Percentiles rank a stretch among this genome's conserved stretches.
Conservation (phyloP, 2,888 invertebrate species). For the Panopea generosa region DNA sequence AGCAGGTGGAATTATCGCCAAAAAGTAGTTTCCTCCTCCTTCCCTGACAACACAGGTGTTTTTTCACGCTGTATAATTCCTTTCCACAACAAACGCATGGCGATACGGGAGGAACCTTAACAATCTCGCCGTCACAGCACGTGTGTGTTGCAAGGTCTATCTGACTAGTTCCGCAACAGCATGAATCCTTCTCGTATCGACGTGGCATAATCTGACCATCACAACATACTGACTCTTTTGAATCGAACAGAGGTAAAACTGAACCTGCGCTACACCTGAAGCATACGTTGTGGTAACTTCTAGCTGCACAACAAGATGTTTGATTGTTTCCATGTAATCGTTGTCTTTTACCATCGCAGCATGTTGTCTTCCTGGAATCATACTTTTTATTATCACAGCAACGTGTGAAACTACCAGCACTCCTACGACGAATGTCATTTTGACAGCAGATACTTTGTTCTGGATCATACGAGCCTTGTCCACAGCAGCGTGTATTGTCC, state of each 20-base stretch:
- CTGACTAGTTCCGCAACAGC: too few species aligned
- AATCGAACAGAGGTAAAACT: conserved; percentile 22
- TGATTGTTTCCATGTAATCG: conserved; percentile 5
- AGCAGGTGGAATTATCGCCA: too few species aligned
- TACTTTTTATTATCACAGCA: conserved; percentile 30
- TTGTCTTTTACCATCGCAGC: conserved; percentile 22
- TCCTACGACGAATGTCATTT: not conserved
- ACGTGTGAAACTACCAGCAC: conserved; percentile 2
- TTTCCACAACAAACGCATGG: too few species aligned
- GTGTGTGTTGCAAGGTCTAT: too few species aligned
- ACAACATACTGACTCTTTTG: conserved; percentile 25
- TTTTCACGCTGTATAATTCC: too few species aligned
- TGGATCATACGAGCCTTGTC: conserved; percentile 8
- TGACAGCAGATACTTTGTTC: conserved; percentile 11
- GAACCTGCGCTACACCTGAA: conserved; percentile 5
- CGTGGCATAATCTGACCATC: too few species aligned
- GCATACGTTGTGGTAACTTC: conserved; percentile 24
- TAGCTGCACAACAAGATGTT: conserved; percentile 18
- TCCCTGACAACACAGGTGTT: too few species aligned
- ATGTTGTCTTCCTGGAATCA: conserved; percentile 11
- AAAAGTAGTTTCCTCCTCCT: too few species aligned
- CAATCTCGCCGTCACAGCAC: too few species aligned
- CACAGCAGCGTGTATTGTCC: conserved; percentile 4
- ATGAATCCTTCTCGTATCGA: too few species aligned
- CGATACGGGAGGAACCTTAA: too few species aligned